These are phyloP conservation scores for Craterocephalus amniculus DNA, from an alignment of 2,797 vertebrate species.

Conservation along the genomic window DNA sequence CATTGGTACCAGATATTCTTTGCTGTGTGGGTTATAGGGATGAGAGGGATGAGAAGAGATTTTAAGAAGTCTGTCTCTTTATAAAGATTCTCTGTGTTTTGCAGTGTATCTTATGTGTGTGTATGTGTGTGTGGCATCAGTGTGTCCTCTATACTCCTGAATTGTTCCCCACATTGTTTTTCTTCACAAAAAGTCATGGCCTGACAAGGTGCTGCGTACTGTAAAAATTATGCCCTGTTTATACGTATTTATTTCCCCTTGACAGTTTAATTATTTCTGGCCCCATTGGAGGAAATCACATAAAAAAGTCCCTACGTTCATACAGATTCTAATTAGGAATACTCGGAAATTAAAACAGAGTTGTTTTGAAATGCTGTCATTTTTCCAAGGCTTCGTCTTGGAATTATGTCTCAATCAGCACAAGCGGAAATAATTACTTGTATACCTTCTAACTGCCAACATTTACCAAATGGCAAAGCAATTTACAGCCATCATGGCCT, in stretches of 20 bases:
- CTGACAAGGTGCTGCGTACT: conserved; percentile 78
- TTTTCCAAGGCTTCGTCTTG: conserved; percentile 76
- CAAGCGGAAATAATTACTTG: conserved; percentile 86
- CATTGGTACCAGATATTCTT: background rate
- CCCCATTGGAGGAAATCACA: conserved; percentile 81
- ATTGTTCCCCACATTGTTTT: conserved; percentile 79
- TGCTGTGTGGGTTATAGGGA: background rate
- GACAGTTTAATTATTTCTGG: conserved; percentile 86
- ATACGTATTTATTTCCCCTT: conserved; percentile 83
- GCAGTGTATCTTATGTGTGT: background rate
- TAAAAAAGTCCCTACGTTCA: conserved; percentile 77
- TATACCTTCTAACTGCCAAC: conserved; percentile 85
- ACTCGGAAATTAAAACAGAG: conserved; percentile 85
- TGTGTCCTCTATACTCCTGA: conserved; percentile 74
- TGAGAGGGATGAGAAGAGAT: background rate
- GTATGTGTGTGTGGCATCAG: conserved; percentile 13
- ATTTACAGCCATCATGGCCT: conserved; percentile 85
- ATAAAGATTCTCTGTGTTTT: conserved; percentile 16
- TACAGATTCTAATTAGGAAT: conserved; percentile 84
- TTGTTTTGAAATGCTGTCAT: conserved; percentile 86
- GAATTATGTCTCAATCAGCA: conserved; percentile 88
- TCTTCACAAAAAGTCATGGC: conserved; percentile 77
- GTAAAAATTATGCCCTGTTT: conserved; percentile 84
- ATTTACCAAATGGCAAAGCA: conserved; percentile 87
- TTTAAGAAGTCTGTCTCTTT: conserved; percentile 9